A percentile compares a stretch with the other conserved stretches of the same genome.
phyloP scores from a whole-genome alignment of 2,888 invertebrate species.

The Idaea dimidiata region DNA sequence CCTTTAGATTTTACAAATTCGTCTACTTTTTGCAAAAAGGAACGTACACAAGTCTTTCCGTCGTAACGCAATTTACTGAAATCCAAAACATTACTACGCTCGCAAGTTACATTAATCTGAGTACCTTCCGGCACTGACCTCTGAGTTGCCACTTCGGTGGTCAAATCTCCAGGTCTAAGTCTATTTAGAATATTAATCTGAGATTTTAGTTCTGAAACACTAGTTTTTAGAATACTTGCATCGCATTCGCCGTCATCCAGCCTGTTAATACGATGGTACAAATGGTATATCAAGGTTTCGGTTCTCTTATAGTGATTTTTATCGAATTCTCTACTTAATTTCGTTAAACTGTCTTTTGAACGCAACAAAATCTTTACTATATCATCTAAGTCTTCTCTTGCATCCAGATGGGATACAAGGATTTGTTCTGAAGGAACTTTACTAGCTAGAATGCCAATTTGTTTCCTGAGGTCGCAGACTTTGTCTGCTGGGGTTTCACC shows the following conservation, averaged over 20 bases:
- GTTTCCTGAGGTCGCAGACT: slow-evolving; percentile 22
- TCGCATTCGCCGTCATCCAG: slow-evolving; percentile 7
- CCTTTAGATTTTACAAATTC: slow-evolving; percentile 12
- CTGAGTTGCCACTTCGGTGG: too few species aligned
- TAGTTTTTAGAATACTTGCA: too few species aligned
- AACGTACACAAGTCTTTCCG: slow-evolving; percentile 21
- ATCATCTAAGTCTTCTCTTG: slow-evolving; percentile 18
- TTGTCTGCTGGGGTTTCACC: slow-evolving; percentile 17
- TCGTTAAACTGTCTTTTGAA: slow-evolving; percentile 11
- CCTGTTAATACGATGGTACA: slow-evolving; percentile 19
- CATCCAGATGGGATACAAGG: slow-evolving; percentile 18
- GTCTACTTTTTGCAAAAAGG: slow-evolving; percentile 18
- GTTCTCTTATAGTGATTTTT: slow-evolving; percentile 8
- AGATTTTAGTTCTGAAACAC: too few species aligned
- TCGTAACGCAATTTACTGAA: slow-evolving; percentile 9
- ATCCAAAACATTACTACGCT: slow-evolving; percentile 5
- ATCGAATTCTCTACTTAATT: slow-evolving; percentile 14
- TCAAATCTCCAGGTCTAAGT: not conserved
- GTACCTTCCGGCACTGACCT: not conserved
- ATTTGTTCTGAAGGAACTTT: slow-evolving; percentile 20
- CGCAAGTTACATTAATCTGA: slow-evolving; percentile 10
- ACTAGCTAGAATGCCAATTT: slow-evolving; percentile 18
- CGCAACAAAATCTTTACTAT: slow-evolving; percentile 19
- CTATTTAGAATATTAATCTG: too few species aligned
- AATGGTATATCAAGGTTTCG: slow-evolving; percentile 15